phyloP scores from a whole-genome alignment of 2,797 vertebrate genomes.

The Myiotriccus ornatus region DNA sequence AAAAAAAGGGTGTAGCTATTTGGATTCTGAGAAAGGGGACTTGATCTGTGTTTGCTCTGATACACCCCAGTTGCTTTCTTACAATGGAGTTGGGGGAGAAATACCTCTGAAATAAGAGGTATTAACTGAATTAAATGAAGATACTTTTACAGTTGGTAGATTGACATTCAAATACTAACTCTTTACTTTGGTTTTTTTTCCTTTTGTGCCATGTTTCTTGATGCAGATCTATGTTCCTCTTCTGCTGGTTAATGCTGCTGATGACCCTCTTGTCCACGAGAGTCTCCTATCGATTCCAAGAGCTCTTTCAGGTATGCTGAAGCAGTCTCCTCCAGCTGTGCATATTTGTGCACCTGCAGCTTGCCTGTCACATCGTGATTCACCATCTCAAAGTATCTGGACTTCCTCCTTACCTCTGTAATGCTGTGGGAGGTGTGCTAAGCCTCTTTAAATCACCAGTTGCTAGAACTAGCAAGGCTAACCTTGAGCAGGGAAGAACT shows the following conservation, averaged over 20 bases:
- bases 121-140: neutral
- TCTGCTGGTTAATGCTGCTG: constrained; percentile 92
- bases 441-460: neutral
- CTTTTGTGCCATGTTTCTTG: neutral
- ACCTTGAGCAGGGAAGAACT: neutral
- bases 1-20: neutral
- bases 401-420: neutral
- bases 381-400: neutral
- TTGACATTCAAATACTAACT: neutral
- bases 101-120: neutral
- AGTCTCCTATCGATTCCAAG: constrained; percentile 94
- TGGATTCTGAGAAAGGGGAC: neutral
- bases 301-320: constrained; percentile 88
- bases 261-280: constrained; percentile 94
- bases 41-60: neutral
- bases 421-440: neutral
- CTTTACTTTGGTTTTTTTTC: neutral
- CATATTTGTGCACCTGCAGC: neutral
- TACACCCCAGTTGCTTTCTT: neutral
- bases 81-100: neutral
- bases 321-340: neutral
- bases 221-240: constrained; percentile 93
- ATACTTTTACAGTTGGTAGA: neutral
- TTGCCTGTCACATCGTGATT: neutral
- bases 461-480: neutral